A percentile compares a stretch with the other conserved stretches of the same genome.
phyloP scores from a whole-genome alignment of 2,888 invertebrate genomes.

The Melanchra persicariae region DNA sequence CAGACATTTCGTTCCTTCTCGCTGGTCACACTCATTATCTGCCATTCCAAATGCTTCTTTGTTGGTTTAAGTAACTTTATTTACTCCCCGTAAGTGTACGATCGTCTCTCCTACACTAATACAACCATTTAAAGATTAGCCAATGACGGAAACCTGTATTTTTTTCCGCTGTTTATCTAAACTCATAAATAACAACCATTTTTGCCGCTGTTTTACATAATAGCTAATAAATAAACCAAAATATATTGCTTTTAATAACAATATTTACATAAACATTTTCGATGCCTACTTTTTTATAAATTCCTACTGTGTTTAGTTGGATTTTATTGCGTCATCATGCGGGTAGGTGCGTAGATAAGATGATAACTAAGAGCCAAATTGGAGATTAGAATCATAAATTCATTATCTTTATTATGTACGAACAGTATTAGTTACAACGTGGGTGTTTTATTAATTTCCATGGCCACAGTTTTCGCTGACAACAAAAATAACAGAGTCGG shows the following conservation, averaged over 20 bases:
- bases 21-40: constrained; percentile 88
- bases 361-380: constrained; percentile 39
- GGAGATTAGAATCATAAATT: constrained; percentile 55
- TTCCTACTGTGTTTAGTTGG: constrained; percentile 43
- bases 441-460: constrained; percentile 45
- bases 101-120: constrained; percentile 47
- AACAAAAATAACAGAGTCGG: constrained; percentile 22
- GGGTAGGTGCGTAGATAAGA: constrained; percentile 47
- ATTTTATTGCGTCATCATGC: constrained; percentile 56
- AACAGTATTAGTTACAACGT: constrained; percentile 38
- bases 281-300: constrained; percentile 41
- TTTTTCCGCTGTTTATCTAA: constrained; percentile 36
- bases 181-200: constrained; percentile 41
- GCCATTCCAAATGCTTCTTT: constrained; percentile 84
- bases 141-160: constrained; percentile 42
- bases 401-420: constrained; percentile 52
- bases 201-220: constrained; percentile 54
- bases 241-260: constrained; percentile 49
- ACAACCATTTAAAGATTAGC: constrained; percentile 50
- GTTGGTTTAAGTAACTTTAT: constrained; percentile 88
- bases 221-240: constrained; percentile 54
- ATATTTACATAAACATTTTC: constrained; percentile 56
- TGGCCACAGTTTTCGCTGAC: constrained; percentile 36
- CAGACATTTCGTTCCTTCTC: constrained; percentile 87
- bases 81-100: constrained; percentile 73